Evolutionary conservation across 2,797 vertebrate species (phyloP).

Genomic region (Allobates femoralis): DNA sequence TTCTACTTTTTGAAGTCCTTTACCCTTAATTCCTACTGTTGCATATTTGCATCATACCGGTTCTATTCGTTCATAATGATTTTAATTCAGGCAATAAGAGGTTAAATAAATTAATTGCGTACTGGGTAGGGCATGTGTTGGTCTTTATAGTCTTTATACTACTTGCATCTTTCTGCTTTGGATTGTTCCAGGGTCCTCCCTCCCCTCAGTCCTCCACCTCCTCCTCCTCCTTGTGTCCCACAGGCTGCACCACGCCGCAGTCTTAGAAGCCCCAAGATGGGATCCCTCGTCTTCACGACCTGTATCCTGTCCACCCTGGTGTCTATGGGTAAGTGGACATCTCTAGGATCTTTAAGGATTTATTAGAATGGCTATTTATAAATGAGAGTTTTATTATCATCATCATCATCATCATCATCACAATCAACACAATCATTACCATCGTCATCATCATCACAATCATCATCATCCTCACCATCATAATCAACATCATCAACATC

Average conservation of each 20-base stretch:
- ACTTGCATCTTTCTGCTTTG: neutral
- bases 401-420: neutral
- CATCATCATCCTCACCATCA: neutral
- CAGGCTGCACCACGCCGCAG: neutral
- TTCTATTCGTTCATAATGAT: no score
- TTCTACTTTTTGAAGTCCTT: no score
- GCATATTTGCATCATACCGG: no score
- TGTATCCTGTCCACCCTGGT: conserved; percentile 28
- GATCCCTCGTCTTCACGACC: neutral
- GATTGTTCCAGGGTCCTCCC: conserved; percentile 34
- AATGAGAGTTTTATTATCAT: neutral
- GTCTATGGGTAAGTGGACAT: neutral
- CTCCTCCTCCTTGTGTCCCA: conserved; percentile 5
- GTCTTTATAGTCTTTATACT: neutral
- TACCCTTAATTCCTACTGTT: no score
- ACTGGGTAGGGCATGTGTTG: conserved; percentile 12
- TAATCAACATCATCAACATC: neutral
- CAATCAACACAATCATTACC: neutral
- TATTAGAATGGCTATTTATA: neutral
- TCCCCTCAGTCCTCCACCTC: neutral
- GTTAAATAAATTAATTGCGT: neutral
- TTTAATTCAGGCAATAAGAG: no score
- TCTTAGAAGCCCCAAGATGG: neutral
- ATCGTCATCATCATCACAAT: neutral
- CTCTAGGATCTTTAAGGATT: neutral